Evolutionary conservation across 2,888 invertebrate genomes (phyloP).

Genomic region (Hirudinaria manillensis): DNA sequence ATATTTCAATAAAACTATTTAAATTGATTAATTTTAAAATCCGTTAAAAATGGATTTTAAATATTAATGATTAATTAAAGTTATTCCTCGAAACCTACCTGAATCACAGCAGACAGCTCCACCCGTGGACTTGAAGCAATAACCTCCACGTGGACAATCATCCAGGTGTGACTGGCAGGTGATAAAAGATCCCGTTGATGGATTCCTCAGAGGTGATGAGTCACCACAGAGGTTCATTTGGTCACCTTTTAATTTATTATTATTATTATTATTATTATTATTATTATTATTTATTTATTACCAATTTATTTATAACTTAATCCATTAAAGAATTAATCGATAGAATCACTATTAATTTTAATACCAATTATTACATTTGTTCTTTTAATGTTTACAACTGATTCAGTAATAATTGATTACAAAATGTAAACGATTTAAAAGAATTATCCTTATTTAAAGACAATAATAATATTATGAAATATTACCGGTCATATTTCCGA

Average conservation of each 20-base stretch:
- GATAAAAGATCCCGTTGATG: conserved; percentile 63
- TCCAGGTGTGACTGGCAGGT: conserved; percentile 59
- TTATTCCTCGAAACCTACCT: conserved; percentile 58
- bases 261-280: not conserved
- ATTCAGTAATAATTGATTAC: too few relatives aligned
- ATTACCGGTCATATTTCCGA: not conserved
- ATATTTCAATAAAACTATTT: not conserved
- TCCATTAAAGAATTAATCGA: too few relatives aligned
- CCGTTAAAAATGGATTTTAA: too few relatives aligned
- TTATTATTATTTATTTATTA: too few relatives aligned
- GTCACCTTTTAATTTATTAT: conserved; percentile 47
- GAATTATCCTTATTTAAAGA: too few relatives aligned
- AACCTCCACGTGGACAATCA: conserved; percentile 67
- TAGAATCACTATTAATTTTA: too few relatives aligned
- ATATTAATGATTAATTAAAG: not conserved
- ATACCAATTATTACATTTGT: too few relatives aligned
- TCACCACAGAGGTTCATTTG: conserved; percentile 81
- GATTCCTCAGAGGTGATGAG: conserved; percentile 69
- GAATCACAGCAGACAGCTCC: conserved; percentile 80
- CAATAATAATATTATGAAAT: not conserved
- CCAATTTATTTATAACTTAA: too few relatives aligned
- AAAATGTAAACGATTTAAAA: too few relatives aligned
- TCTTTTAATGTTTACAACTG: too few relatives aligned
- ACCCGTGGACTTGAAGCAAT: conserved; percentile 70
- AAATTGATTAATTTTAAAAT: too few relatives aligned